Percentiles rank a stretch among this genome's conserved stretches.
Evolutionary conservation across 2,888 invertebrate genomes (phyloP).

Genomic region (Desoria tigrina): DNA sequence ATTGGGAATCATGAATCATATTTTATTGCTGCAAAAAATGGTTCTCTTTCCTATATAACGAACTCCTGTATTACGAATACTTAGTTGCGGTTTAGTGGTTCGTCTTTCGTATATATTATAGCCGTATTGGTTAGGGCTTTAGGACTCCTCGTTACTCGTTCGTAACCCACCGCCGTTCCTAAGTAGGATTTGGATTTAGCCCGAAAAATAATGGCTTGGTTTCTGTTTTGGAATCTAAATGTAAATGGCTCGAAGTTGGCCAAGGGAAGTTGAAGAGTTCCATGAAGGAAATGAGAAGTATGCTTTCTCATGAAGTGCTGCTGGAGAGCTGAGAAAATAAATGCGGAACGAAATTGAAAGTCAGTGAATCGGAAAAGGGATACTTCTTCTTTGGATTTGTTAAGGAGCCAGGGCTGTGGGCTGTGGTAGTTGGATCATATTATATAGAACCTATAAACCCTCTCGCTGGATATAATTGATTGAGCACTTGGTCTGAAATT

Average conservation of each 20-base stretch:
- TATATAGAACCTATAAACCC: background rate
- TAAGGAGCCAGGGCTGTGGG: background rate
- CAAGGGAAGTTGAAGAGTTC: background rate
- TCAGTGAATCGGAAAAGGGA: slow-evolving; percentile 15
- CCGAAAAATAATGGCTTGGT: too few relatives aligned
- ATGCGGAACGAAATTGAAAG: slow-evolving; percentile 17
- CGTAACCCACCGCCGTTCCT: too few relatives aligned
- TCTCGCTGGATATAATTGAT: slow-evolving; percentile 7
- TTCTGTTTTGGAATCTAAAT: too few relatives aligned
- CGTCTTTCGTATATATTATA: too few relatives aligned
- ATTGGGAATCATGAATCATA: slow-evolving; percentile 8
- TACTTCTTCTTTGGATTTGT: slow-evolving; percentile 12
- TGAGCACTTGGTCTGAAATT: slow-evolving; percentile 13
- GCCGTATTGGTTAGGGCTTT: too few relatives aligned
- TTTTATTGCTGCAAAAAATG: background rate
- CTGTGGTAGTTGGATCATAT: background rate
- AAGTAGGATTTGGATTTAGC: too few relatives aligned
- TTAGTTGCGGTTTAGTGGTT: too few relatives aligned
- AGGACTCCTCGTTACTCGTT: too few relatives aligned
- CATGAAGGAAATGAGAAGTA: slow-evolving; percentile 4
- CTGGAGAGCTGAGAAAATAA: slow-evolving; percentile 11
- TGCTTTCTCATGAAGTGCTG: background rate
- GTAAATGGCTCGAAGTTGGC: too few relatives aligned
- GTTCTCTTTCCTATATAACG: too few relatives aligned
- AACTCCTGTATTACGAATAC: too few relatives aligned